phyloP scores from a whole-genome alignment of 2,797 vertebrate species.

The Eutrigla gurnardus region DNA sequence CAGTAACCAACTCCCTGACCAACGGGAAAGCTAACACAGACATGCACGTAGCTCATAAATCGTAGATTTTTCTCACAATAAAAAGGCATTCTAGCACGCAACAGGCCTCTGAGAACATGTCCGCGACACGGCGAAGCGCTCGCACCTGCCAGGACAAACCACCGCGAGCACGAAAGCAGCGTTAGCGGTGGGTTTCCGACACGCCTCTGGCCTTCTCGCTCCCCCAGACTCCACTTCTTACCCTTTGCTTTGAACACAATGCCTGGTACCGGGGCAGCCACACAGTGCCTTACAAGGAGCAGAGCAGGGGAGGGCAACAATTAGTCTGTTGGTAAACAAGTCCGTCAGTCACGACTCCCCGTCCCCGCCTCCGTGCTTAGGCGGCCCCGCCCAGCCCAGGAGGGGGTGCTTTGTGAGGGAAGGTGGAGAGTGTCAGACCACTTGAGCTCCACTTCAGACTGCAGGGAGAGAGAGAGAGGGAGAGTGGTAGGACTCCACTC shows the following conservation, averaged over 20 bases:
- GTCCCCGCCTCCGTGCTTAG: slow-evolving; percentile 71
- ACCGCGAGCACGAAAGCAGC: slow-evolving; percentile 22
- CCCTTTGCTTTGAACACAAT: slow-evolving; percentile 50
- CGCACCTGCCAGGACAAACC: slow-evolving; percentile 51
- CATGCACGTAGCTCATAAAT: slow-evolving; percentile 58
- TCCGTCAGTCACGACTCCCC: slow-evolving; percentile 63
- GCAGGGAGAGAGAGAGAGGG: slow-evolving; percentile 49
- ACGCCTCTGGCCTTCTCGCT: slow-evolving; percentile 35
- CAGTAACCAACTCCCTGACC: slow-evolving; percentile 49
- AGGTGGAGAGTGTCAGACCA: slow-evolving; percentile 77
- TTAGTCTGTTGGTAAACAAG: slow-evolving; percentile 81
- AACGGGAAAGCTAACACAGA: slow-evolving; percentile 56
- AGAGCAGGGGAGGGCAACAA: slow-evolving; percentile 71
- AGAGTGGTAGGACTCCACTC: slow-evolving; percentile 37
- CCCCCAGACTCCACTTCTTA: slow-evolving; percentile 51
- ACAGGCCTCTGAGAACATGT: slow-evolving; percentile 38
- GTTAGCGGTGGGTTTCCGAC: slow-evolving; percentile 45
- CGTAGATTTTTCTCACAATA: slow-evolving; percentile 44
- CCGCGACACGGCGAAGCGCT: slow-evolving; percentile 11
- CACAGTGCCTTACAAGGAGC: slow-evolving; percentile 65
- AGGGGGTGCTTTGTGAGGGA: slow-evolving; percentile 77
- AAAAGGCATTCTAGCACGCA: slow-evolving; percentile 51
- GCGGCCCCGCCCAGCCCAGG: slow-evolving; percentile 65
- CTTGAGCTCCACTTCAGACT: slow-evolving; percentile 78
- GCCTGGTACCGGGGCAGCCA: slow-evolving; percentile 48